Percentiles rank a stretch among this genome's conserved stretches.
Evolutionary conservation across 2,797 vertebrate genomes (phyloP).

Genomic region (Hippocampus kuda): DNA sequence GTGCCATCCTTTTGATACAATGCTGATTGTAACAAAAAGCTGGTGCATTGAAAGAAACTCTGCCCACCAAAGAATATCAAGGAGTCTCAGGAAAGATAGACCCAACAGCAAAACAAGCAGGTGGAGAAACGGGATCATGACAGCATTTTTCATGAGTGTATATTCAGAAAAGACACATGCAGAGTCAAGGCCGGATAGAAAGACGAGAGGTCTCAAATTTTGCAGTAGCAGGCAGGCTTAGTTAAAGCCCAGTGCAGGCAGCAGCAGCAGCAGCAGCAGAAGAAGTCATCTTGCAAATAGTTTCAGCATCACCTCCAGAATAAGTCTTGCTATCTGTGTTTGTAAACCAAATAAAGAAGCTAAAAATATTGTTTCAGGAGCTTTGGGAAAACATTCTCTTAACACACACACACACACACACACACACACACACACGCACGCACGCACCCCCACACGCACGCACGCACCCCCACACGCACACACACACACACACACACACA

Average conservation of each 20-base stretch:
- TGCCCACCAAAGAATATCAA: not conserved
- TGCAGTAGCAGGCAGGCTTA: slow-evolving; percentile 1
- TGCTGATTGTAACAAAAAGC: too few relatives aligned
- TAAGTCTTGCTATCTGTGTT: not conserved
- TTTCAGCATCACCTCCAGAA: not conserved
- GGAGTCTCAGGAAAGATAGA: not conserved
- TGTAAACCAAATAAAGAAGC: not conserved
- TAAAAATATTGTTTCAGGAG: not conserved
- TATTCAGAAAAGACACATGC: not conserved
- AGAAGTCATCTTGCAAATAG: not conserved
- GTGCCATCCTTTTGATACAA: too few relatives aligned
- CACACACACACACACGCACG: too few relatives aligned
- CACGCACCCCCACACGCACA: too few relatives aligned
- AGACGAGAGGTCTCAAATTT: not conserved
- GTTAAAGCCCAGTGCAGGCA: not conserved
- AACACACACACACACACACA: too few relatives aligned
- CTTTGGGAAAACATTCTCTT: too few relatives aligned
- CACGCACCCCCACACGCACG: too few relatives aligned
- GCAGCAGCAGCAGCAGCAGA: not conserved
- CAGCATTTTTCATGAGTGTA: not conserved
- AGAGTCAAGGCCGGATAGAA: not conserved
- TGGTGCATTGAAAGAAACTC: not conserved
- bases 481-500: too few relatives aligned
- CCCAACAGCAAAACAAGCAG: not conserved
- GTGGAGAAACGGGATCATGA: not conserved